A percentile compares a stretch with the other conserved stretches of the same genome.
phyloP scores from a whole-genome alignment of 2,113 vertebrate genomes.

The Procavia capensis region DNA sequence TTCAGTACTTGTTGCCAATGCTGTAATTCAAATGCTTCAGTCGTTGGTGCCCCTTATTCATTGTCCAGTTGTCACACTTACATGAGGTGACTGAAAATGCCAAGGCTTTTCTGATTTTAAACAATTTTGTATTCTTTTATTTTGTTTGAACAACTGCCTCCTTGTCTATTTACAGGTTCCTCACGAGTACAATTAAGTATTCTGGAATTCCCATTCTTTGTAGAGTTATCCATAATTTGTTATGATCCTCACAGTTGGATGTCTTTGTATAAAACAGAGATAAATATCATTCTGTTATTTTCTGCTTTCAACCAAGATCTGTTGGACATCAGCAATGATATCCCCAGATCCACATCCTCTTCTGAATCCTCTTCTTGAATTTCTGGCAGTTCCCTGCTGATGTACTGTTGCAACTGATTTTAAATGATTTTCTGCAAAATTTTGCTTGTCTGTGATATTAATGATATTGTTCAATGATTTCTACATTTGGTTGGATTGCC shows the following conservation, averaged over 20 bases:
- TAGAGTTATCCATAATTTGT: background rate
- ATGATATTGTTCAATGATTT: background rate
- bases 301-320: background rate
- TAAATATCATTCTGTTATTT: background rate
- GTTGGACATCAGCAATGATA: background rate
- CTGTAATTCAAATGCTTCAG: background rate
- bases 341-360: background rate
- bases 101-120: background rate
- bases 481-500: background rate
- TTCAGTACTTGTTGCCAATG: background rate
- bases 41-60: background rate
- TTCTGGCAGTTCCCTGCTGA: background rate
- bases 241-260: background rate
- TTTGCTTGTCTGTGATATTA: background rate
- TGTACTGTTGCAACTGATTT: background rate
- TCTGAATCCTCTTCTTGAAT: background rate
- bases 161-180: background rate
- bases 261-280: background rate
- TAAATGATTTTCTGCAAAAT: background rate
- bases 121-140: background rate
- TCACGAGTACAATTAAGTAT: background rate
- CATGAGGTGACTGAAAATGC: background rate
- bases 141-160: background rate
- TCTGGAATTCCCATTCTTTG: background rate
- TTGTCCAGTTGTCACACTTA: background rate